Conservation (phyloP, 23 tunicate genomes). For the Pegea sp. region DNA sequence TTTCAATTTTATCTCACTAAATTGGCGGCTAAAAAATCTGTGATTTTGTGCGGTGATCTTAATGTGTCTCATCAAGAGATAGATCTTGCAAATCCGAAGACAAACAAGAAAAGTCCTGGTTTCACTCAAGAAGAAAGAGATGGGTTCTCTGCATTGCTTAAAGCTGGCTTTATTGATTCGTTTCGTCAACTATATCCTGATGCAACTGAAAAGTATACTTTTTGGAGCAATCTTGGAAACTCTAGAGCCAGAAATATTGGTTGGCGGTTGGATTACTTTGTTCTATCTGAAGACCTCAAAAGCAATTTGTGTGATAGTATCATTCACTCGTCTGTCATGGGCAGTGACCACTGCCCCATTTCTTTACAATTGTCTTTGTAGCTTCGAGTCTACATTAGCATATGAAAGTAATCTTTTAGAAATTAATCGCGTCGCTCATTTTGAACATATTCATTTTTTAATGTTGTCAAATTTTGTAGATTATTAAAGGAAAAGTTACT, state of each 20-base stretch:
- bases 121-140: constrained; percentile 91
- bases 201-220: constrained; percentile 44
- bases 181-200: constrained; percentile 83
- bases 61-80: constrained; percentile 87
- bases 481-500: too few relatives aligned
- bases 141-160: constrained; percentile 41
- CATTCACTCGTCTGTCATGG: constrained; percentile 49
- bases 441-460: too few relatives aligned
- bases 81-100: constrained; percentile 79
- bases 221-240: constrained; percentile 92
- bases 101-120: constrained; percentile 64
- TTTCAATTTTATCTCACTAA: constrained; percentile 34
- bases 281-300: constrained; percentile 32
- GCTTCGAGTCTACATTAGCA: too few relatives aligned
- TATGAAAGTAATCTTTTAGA: too few relatives aligned
- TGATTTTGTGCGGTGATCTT: constrained; percentile 82
- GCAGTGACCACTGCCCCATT: constrained; percentile 98
- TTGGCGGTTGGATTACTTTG: constrained; percentile 95
- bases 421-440: too few relatives aligned
- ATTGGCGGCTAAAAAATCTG: constrained; percentile 69
- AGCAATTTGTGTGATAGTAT: constrained; percentile 58
- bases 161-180: constrained; percentile 52
- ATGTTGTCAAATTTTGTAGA: too few relatives aligned
- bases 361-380: constrained; percentile 4
- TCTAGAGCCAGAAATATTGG: constrained; percentile 93